Evolutionary conservation across 2,797 vertebrate species (phyloP).

Genomic region (Neomorphus geoffroyi): DNA sequence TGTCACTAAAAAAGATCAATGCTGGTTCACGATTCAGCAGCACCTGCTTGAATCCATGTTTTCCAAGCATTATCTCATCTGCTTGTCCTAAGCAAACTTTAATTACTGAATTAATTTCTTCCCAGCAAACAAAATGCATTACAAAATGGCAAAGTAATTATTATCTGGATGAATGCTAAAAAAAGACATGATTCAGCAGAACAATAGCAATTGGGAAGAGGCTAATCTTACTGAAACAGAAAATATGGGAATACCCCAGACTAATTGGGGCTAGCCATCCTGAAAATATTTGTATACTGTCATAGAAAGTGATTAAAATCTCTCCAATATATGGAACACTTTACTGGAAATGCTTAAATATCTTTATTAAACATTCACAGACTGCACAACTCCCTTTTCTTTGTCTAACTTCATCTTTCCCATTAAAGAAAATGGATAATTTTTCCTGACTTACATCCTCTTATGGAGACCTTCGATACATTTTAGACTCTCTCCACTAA

Average conservation of each 20-base stretch:
- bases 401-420: not conserved
- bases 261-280: not conserved
- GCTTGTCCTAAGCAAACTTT: not conserved
- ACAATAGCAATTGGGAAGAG: not conserved
- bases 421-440: not conserved
- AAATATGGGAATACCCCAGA: not conserved
- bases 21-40: not conserved
- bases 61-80: not conserved
- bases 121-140: not conserved
- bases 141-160: not conserved
- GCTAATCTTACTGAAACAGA: not conserved
- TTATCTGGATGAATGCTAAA: not conserved
- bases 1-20: not conserved
- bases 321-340: not conserved
- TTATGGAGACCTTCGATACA: not conserved
- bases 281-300: not conserved
- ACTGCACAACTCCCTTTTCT: not conserved
- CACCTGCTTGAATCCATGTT: not conserved
- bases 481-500: not conserved
- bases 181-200: not conserved
- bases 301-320: not conserved
- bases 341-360: not conserved
- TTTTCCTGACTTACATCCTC: not conserved
- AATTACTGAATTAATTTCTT: not conserved
- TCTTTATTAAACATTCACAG: not conserved